These are phyloP conservation scores for Aricia artaxerxes DNA, from an alignment of 2,888 invertebrate species.

Conservation along the genomic window DNA sequence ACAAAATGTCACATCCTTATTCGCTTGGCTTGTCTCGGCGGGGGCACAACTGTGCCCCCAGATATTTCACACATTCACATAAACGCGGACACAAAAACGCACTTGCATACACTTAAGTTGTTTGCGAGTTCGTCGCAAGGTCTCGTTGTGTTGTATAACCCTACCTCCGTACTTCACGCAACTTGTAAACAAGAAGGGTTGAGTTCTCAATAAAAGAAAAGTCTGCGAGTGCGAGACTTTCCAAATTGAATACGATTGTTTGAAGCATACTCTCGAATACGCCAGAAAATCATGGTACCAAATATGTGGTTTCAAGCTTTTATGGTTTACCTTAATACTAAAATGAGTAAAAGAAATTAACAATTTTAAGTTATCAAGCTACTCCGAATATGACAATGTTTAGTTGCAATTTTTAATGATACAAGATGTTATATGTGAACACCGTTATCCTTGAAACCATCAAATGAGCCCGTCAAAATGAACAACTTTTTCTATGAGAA, in stretches of 20 bases:
- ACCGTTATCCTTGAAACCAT: too few relatives aligned
- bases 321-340: too few relatives aligned
- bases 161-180: neutral
- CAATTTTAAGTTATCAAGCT: too few relatives aligned
- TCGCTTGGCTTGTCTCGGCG: too few relatives aligned
- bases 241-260: neutral
- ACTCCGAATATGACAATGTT: too few relatives aligned
- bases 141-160: neutral
- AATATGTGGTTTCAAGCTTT: neutral
- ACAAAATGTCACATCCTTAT: too few relatives aligned
- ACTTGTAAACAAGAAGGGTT: constrained; percentile 1
- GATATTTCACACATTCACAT: neutral
- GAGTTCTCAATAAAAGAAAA: neutral
- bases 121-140: neutral
- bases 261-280: neutral
- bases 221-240: neutral
- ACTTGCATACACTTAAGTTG: neutral
- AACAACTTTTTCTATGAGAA: too few relatives aligned
- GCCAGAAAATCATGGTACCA: neutral
- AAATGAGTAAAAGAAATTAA: too few relatives aligned
- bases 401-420: too few relatives aligned
- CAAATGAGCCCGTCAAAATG: too few relatives aligned
- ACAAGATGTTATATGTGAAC: too few relatives aligned
- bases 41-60: too few relatives aligned
- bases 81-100: neutral